phyloP scores from a whole-genome alignment of 2,888 invertebrate species.

The Xestoiulus laeticollis region DNA sequence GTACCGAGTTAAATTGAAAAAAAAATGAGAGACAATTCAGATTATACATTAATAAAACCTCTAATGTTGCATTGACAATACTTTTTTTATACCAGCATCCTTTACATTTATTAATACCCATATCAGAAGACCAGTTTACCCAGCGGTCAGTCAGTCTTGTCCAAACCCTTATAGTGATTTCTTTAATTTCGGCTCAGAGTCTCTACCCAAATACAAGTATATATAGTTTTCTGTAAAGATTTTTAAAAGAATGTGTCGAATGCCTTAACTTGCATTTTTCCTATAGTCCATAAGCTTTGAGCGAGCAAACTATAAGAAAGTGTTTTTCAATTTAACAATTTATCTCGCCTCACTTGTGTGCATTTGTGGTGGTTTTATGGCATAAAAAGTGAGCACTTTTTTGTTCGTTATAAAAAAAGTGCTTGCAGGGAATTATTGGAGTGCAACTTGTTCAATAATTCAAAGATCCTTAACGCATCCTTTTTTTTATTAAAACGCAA shows the following conservation, averaged over 20 bases:
- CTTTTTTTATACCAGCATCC: no score
- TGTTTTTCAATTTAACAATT: background rate
- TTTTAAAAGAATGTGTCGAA: background rate
- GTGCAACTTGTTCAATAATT: constrained; percentile 30
- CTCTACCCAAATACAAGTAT: background rate
- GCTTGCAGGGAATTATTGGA: background rate
- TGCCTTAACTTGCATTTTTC: background rate
- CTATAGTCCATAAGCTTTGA: background rate
- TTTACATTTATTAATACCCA: no score
- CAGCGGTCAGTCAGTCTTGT: no score
- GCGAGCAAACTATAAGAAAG: background rate
- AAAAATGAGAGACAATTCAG: no score
- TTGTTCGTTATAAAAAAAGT: background rate
- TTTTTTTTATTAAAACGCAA: background rate
- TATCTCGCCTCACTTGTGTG: constrained; percentile 13
- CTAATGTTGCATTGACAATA: no score
- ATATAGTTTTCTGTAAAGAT: background rate
- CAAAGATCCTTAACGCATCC: constrained; percentile 32
- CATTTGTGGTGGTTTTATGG: constrained; percentile 1
- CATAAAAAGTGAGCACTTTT: background rate
- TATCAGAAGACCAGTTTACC: no score
- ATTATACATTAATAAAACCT: no score
- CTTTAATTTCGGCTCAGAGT: background rate
- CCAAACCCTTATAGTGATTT: background rate
- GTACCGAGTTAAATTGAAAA: no score